Percentiles rank a stretch among this genome's conserved stretches.
Conservation (phyloP, 2,113 vertebrate species). For the Triplophysa dalaica region DNA sequence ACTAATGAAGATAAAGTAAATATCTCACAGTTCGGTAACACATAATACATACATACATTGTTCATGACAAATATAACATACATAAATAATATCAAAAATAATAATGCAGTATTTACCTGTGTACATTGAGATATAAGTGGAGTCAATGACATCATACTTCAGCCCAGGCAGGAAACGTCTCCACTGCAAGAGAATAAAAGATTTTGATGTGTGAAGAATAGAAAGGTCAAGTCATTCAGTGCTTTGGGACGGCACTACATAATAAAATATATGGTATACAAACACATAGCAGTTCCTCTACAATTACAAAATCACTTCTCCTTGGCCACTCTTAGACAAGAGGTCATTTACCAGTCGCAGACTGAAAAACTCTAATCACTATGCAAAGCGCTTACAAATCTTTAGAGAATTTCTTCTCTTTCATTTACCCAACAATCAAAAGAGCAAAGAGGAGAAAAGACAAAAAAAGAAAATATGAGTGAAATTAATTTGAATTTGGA, state of each 20-base stretch:
- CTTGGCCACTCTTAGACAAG: conserved; percentile 68
- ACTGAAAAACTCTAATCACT: conserved; percentile 57
- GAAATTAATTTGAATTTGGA: conserved; percentile 17
- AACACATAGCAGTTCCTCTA: conserved; percentile 71
- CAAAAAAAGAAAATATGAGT: not conserved
- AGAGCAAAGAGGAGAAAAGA: not conserved
- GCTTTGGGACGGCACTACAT: conserved; percentile 19
- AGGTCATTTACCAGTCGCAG: conserved; percentile 70
- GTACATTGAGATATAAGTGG: conserved; percentile 90
- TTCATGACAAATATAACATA: no score
- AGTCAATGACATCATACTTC: conserved; percentile 93
- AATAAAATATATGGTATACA: conserved; percentile 37
- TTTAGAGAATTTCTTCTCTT: not conserved
- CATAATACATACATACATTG: no score
- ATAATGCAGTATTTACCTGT: conserved; percentile 77
- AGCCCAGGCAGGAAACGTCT: conserved; percentile 90
- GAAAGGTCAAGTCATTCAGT: not conserved
- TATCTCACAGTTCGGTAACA: no score
- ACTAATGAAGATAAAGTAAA: no score
- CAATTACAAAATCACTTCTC: conserved; percentile 77
- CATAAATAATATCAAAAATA: not conserved
- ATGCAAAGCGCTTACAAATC: conserved; percentile 58
- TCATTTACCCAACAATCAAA: conserved; percentile 53
- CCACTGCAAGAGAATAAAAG: conserved; percentile 79
- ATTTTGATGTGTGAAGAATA: not conserved